A percentile compares a stretch with the other conserved stretches of the same genome.
These are phyloP conservation scores for Cercocebus atys DNA, from an alignment of 2,113 vertebrate species.

Conservation along the genomic window DNA sequence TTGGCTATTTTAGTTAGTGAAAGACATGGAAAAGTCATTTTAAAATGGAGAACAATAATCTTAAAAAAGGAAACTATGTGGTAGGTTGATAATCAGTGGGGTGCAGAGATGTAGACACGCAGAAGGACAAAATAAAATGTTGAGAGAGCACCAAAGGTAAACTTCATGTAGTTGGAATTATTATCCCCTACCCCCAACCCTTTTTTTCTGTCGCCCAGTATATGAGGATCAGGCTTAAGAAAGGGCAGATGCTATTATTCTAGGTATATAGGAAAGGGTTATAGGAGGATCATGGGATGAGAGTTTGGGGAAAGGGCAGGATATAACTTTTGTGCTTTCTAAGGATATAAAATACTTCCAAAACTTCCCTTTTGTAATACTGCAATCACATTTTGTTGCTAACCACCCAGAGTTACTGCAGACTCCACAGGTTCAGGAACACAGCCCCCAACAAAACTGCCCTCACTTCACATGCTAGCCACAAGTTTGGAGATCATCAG, in stretches of 20 bases:
- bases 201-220: not conserved
- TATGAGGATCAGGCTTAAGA: not conserved
- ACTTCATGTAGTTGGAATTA: not conserved
- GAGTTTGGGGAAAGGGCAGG: not conserved
- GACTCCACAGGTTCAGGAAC: not conserved
- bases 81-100: not conserved
- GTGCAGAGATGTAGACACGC: not conserved
- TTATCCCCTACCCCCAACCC: accelerated
- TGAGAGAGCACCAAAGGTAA: not conserved
- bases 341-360: not conserved
- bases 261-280: not conserved
- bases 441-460: not conserved
- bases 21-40: not conserved
- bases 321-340: not conserved
- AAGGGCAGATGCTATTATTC: not conserved
- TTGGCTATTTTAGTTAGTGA: not conserved
- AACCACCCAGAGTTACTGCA: not conserved
- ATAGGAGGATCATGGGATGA: not conserved
- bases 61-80: not conserved
- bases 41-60: not conserved
- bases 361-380: not conserved
- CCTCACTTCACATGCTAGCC: not conserved
- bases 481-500: not conserved
- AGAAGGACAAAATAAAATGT: not conserved
- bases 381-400: not conserved